Percentiles rank a stretch among this genome's conserved stretches.
phyloP scores from a whole-genome alignment of 1,140 invertebrate genomes.

The Panagrolaimus sp. region DNA sequence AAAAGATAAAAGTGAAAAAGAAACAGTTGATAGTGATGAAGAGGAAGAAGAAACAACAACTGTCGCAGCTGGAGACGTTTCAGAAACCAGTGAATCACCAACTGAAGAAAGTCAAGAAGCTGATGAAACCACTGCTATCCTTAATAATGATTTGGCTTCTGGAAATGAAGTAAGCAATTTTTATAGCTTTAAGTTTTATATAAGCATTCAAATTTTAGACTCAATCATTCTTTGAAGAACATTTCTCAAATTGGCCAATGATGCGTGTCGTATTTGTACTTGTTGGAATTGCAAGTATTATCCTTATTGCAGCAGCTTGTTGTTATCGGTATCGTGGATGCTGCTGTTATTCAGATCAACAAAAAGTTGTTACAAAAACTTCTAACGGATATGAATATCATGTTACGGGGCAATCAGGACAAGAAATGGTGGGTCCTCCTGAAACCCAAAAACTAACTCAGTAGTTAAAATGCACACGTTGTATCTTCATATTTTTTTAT shows the following conservation, averaged over 20 bases:
- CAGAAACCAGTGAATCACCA: not conserved
- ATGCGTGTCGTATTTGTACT: not conserved
- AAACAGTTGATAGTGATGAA: not conserved
- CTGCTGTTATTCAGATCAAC: conserved; percentile 5
- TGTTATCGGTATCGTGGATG: conserved; percentile 5
- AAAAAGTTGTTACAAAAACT: conserved; percentile 8
- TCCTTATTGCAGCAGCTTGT: not conserved
- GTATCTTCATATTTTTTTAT: no score
- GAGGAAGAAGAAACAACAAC: not conserved
- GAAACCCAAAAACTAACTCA: conserved; percentile 12
- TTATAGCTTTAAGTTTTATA: not conserved
- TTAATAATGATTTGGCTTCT: not conserved
- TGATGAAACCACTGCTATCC: not conserved
- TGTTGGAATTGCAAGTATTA: not conserved
- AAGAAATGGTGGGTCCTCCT: conserved; percentile 15
- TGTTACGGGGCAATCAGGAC: not conserved
- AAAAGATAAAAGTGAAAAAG: no score
- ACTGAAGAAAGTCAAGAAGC: not conserved
- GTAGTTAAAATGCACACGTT: conserved; percentile 1
- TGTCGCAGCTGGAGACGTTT: not conserved
- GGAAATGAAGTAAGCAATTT: not conserved
- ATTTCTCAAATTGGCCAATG: not conserved
- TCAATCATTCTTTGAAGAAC: not conserved
- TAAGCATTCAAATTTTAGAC: not conserved
- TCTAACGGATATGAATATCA: conserved; percentile 8